Evolutionary conservation across 2,797 vertebrate species (phyloP), one percentile per base, ranked within the genome.

Genomic region (Cossypha polioptera): DNA sequence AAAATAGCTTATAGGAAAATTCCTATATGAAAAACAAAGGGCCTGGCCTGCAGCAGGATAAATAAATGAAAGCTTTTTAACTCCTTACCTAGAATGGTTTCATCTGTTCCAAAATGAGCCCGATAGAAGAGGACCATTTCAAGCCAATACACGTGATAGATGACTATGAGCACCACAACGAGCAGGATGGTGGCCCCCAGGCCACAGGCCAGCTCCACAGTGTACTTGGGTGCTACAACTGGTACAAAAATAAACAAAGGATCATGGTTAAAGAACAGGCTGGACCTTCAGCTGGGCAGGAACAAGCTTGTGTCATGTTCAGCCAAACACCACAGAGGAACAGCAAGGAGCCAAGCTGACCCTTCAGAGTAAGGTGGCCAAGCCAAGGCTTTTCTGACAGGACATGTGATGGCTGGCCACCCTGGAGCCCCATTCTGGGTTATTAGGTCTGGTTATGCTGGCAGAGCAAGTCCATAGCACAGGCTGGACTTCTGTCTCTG

Each of bases 81-180:
- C 28, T 42, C 35, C 95, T 97, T 97, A 99, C 99, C 99, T 92
- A 98, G 98, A 97, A 98, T 98, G 6, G 99, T 98, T 98, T 99
- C 99, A 45, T 99, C 99, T 1, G 98, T 99, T 90, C 99, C 99
- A 83, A 99, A 99, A 97, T 99, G 98, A 95, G 99, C 99, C 20
- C 99, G 98, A 59, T 99, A 99, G 86, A 99, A 98, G 65, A 99
- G 98, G 86, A 99, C 98, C 97, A 99, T 98, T 96, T 99, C 99
- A 81, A 99, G 94, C 99, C 99, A 99, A 96, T 99, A 99, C 55
- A 99, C 97, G 0, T 99, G 99, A 92, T 99, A 99, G 42, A 99
- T 5, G 12, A 99, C 95, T 7, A 99, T 99, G 86, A 99, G 98
- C 26, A 99, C 85, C 88, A 99, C 97, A 80, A 99, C 98, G 0